Conservation (phyloP, 2,113 vertebrate genomes). For the Ascaphus truei region DNA sequence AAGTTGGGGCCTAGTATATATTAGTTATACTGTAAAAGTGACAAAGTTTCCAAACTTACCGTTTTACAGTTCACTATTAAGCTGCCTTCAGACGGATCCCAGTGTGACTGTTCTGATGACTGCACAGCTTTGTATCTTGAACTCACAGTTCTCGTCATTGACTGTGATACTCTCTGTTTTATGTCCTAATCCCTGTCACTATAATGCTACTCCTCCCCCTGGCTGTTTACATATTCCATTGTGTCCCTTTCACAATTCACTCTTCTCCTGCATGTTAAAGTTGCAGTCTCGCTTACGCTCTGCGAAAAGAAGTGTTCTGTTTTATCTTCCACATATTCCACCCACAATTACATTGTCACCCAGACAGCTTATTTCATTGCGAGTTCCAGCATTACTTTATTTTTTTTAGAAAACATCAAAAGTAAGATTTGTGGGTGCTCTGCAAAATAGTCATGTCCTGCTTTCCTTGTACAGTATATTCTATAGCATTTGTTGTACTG, state of each 20-base stretch:
- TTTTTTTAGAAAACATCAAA: too few species aligned
- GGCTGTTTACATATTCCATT: constrained; percentile 25
- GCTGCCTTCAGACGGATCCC: neutral
- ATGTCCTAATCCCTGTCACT: constrained; percentile 20
- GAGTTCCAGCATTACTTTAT: too few species aligned
- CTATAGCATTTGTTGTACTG: too few species aligned
- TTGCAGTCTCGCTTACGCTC: too few species aligned
- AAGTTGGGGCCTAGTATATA: too few species aligned
- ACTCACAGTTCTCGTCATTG: neutral
- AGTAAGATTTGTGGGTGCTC: too few species aligned
- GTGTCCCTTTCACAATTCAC: constrained; percentile 21
- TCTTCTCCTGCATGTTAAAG: too few species aligned
- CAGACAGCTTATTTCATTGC: too few species aligned
- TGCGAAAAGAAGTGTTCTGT: neutral
- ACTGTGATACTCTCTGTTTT: neutral
- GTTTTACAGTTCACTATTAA: neutral
- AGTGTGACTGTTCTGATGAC: neutral
- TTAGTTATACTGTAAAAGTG: too few species aligned
- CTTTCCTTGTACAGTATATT: too few species aligned
- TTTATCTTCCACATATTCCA: neutral
- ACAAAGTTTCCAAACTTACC: neutral
- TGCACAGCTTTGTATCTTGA: neutral
- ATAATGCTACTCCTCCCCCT: neutral
- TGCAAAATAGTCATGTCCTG: too few species aligned
- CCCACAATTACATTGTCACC: too few species aligned